Evolutionary conservation across 2,888 invertebrate genomes (phyloP).

Genomic region (Chaetogeoica ovagalla): DNA sequence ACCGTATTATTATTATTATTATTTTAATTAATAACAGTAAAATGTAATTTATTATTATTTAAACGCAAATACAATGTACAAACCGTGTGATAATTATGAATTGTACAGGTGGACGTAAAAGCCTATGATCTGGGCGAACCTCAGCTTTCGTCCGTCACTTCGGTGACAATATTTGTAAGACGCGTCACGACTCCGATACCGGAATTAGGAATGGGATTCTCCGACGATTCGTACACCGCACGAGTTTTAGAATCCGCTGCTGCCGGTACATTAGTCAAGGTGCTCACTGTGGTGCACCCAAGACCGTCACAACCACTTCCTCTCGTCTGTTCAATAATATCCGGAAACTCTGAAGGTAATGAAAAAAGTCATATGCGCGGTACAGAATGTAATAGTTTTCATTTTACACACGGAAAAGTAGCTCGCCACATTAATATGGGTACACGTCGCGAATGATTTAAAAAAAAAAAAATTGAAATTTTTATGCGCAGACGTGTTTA

Average conservation of each 20-base stretch:
- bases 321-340: conserved; percentile 76
- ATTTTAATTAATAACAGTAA: too few relatives aligned
- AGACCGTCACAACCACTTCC: conserved; percentile 71
- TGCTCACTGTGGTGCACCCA: conserved; percentile 74
- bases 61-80: too few relatives aligned
- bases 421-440: too few relatives aligned
- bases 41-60: too few relatives aligned
- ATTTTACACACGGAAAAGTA: too few relatives aligned
- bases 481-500: conserved; percentile 67
- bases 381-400: too few relatives aligned
- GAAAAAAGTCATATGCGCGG: too few relatives aligned
- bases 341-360: conserved; percentile 74
- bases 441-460: too few relatives aligned
- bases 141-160: conserved; percentile 77
- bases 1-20: too few relatives aligned
- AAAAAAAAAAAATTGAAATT: too few relatives aligned
- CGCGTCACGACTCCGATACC: conserved; percentile 75
- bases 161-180: conserved; percentile 79
- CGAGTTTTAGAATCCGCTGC: conserved; percentile 74
- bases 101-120: conserved; percentile 73
- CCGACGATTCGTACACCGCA: conserved; percentile 81
- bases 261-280: conserved; percentile 70
- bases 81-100: neutral
- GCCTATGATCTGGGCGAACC: conserved; percentile 87
- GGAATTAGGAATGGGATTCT: conserved; percentile 81